A percentile compares a stretch with the other conserved stretches of the same genome.
Conservation (phyloP, 2,888 invertebrate genomes). For the Xestia sexstrigata region DNA sequence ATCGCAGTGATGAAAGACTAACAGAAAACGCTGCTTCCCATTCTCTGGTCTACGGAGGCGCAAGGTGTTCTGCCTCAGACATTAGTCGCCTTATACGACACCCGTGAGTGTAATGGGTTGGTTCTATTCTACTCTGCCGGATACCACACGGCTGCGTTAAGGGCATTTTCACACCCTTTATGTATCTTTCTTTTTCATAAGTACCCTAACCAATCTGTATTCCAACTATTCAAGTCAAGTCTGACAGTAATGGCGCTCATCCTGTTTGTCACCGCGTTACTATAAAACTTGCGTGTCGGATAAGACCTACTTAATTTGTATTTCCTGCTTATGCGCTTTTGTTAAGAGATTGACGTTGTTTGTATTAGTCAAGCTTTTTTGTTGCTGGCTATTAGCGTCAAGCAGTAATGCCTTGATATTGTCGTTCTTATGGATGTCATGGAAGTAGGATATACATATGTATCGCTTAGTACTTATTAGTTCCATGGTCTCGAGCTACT, state of each 20-base stretch:
- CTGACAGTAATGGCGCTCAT: slow-evolving; percentile 40
- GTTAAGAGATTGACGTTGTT: slow-evolving; percentile 30
- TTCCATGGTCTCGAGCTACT: not conserved
- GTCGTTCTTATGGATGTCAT: not conserved
- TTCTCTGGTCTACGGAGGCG: too few species aligned
- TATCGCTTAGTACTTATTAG: too few species aligned
- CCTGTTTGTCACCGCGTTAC: slow-evolving; percentile 49
- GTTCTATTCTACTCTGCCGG: too few species aligned
- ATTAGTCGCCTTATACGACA: too few species aligned
- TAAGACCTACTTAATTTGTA: slow-evolving; percentile 51
- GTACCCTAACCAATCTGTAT: slow-evolving; percentile 56
- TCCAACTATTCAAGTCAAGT: slow-evolving; percentile 19
- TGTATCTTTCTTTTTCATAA: slow-evolving; percentile 2
- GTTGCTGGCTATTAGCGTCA: not conserved
- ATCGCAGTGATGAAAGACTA: too few species aligned
- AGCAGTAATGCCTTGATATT: not conserved
- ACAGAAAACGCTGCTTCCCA: too few species aligned
- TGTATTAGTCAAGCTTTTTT: slow-evolving; percentile 34
- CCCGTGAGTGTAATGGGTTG: too few species aligned
- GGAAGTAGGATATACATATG: too few species aligned
- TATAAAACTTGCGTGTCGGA: slow-evolving; percentile 31
- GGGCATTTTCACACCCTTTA: not conserved
- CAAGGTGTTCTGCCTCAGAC: too few species aligned
- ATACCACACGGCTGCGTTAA: too few species aligned
- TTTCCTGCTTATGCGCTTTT: slow-evolving; percentile 55